Conservation (phyloP, 2,888 invertebrate genomes). For the Julus scanicus region DNA sequence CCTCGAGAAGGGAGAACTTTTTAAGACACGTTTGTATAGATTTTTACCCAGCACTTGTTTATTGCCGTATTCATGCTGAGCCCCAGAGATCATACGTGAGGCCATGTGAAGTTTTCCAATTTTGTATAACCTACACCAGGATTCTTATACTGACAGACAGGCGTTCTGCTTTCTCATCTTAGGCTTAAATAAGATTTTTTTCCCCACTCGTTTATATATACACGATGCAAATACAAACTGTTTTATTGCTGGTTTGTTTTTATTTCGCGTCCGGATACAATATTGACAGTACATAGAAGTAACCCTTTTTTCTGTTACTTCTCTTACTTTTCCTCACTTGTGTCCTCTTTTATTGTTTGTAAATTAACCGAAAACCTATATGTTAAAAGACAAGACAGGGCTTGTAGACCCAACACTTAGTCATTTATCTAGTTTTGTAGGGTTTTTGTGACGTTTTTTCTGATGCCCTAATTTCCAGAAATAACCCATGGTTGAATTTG, state of each 20-base stretch:
- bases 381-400: background rate
- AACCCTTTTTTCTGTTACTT: background rate
- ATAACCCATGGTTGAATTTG: background rate
- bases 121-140: background rate
- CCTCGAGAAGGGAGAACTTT: background rate
- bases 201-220: background rate
- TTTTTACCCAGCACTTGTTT: background rate
- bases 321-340: background rate
- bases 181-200: background rate
- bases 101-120: conserved; percentile 12
- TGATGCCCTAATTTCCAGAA: conserved; percentile 6
- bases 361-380: background rate
- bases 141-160: background rate
- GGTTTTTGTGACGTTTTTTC: background rate
- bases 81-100: background rate
- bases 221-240: background rate
- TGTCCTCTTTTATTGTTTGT: background rate
- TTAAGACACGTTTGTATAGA: background rate
- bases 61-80: background rate
- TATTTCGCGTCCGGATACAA: background rate
- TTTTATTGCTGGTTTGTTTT: conserved; percentile 11
- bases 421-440: background rate
- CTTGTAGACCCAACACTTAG: background rate
- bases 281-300: background rate
- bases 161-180: background rate